Percentiles rank a stretch among this genome's conserved stretches.
Conservation (phyloP, 2,797 vertebrate genomes). For the Mastacembelus armatus region DNA sequence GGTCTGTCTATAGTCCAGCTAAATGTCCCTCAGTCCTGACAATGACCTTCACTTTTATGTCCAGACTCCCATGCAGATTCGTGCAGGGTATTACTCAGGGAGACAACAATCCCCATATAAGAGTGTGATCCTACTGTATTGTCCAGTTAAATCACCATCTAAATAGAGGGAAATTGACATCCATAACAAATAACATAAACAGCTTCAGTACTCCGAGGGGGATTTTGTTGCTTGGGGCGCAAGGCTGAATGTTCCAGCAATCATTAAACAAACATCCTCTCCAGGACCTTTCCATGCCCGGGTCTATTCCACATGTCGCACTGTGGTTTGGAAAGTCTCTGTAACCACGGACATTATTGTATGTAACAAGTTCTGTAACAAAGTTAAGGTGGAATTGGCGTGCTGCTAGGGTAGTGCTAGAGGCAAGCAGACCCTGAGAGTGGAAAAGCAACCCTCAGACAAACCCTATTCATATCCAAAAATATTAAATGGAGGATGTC, state of each 20-base stretch:
- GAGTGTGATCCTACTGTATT: slow-evolving; percentile 61
- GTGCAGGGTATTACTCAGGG: slow-evolving; percentile 46
- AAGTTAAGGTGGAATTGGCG: slow-evolving; percentile 74
- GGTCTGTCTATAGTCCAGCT: slow-evolving; percentile 10
- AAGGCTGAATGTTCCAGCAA: slow-evolving; percentile 74
- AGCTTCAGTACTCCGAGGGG: slow-evolving; percentile 62
- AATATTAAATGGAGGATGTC: slow-evolving; percentile 71
- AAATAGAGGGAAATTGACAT: slow-evolving; percentile 81
- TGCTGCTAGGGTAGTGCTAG: slow-evolving; percentile 50
- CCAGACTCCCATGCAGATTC: slow-evolving; percentile 41
- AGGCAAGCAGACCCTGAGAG: slow-evolving; percentile 49
- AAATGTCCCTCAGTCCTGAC: slow-evolving; percentile 42
- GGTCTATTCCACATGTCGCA: slow-evolving; percentile 73
- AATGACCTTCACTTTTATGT: slow-evolving; percentile 53
- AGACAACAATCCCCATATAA: slow-evolving; percentile 71
- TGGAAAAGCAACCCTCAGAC: slow-evolving; percentile 69
- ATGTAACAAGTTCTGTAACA: slow-evolving; percentile 80
- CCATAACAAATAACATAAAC: slow-evolving; percentile 81
- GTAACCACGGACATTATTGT: slow-evolving; percentile 69
- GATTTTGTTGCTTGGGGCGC: slow-evolving; percentile 72
- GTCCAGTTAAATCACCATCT: slow-evolving; percentile 72
- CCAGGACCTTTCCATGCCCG: slow-evolving; percentile 69
- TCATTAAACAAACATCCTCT: slow-evolving; percentile 83
- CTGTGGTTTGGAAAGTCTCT: slow-evolving; percentile 78
- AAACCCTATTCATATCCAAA: slow-evolving; percentile 68